Evolutionary conservation across 2,888 invertebrate genomes (phyloP).

Genomic region (Deilephila elpenor): DNA sequence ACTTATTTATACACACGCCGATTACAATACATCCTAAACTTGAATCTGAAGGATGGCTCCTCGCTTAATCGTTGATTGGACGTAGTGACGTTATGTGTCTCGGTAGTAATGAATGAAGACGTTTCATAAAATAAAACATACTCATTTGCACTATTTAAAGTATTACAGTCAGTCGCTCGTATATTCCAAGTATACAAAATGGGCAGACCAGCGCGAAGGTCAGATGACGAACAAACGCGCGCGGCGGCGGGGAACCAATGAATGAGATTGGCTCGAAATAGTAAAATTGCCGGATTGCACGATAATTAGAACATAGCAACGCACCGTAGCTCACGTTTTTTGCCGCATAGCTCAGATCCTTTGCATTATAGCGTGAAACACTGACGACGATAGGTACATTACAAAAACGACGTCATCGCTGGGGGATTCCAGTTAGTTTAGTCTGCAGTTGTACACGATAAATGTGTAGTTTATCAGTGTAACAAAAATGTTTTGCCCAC

Average conservation of each 20-base stretch:
- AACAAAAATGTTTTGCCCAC: background rate
- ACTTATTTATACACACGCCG: constrained; percentile 21
- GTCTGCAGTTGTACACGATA: background rate
- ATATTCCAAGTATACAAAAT: constrained; percentile 35
- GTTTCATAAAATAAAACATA: background rate
- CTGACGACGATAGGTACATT: constrained; percentile 24
- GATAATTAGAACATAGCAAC: constrained; percentile 30
- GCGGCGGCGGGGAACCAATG: constrained; percentile 38
- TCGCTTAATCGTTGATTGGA: background rate
- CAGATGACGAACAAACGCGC: constrained; percentile 32
- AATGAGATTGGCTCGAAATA: constrained; percentile 43
- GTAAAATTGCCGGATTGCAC: constrained; percentile 24
- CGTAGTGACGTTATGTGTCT: too few species aligned
- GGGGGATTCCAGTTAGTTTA: constrained; percentile 15
- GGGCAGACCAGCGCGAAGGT: constrained; percentile 41
- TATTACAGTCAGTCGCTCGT: too few species aligned
- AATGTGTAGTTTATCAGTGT: background rate
- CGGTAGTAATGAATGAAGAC: background rate
- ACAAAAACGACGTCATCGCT: constrained; percentile 4
- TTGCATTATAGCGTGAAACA: constrained; percentile 25
- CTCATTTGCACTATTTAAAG: background rate
- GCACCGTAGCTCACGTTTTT: constrained; percentile 21
- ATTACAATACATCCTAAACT: constrained; percentile 1
- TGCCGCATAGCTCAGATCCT: constrained; percentile 27
- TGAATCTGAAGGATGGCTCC: background rate